Percentiles rank a stretch among this genome's conserved stretches.
phyloP scores from a whole-genome alignment of 1,140 invertebrate species.

The Brachystomella parvula region DNA sequence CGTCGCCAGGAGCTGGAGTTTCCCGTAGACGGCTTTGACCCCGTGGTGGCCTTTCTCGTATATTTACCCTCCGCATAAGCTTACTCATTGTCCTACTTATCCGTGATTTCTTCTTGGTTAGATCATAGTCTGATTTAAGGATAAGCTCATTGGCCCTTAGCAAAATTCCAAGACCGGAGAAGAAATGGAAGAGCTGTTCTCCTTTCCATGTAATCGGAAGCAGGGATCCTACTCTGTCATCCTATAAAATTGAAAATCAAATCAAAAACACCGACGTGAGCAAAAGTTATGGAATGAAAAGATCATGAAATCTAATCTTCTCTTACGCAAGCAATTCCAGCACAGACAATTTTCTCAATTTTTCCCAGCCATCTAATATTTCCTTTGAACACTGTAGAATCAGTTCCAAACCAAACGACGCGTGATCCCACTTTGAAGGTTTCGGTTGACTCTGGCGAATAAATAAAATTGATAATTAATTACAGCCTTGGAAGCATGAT shows the following conservation, averaged over 20 bases:
- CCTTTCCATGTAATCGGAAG: neutral
- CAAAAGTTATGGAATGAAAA: no score
- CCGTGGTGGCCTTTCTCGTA: neutral
- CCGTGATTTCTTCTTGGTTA: neutral
- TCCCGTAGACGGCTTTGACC: neutral
- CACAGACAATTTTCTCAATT: neutral
- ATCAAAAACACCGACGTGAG: neutral
- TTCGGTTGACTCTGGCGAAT: neutral
- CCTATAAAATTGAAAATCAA: neutral
- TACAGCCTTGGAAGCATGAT: no score
- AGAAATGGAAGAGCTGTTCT: neutral
- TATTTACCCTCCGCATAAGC: neutral
- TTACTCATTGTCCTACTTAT: neutral
- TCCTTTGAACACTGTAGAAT: neutral
- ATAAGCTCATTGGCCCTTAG: slow-evolving; percentile 6
- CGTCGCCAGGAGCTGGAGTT: no score
- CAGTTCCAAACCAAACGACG: neutral
- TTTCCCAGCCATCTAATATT: neutral
- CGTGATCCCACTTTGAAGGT: neutral
- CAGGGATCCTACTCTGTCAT: neutral
- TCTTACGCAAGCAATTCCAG: neutral
- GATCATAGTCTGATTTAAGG: neutral
- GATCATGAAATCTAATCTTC: no score
- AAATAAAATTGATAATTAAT: neutral
- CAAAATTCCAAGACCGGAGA: neutral